Evolutionary conservation across 2,888 invertebrate genomes (phyloP), one percentile per base, ranked within the genome.

Genomic region (Tiphia femorata): DNA sequence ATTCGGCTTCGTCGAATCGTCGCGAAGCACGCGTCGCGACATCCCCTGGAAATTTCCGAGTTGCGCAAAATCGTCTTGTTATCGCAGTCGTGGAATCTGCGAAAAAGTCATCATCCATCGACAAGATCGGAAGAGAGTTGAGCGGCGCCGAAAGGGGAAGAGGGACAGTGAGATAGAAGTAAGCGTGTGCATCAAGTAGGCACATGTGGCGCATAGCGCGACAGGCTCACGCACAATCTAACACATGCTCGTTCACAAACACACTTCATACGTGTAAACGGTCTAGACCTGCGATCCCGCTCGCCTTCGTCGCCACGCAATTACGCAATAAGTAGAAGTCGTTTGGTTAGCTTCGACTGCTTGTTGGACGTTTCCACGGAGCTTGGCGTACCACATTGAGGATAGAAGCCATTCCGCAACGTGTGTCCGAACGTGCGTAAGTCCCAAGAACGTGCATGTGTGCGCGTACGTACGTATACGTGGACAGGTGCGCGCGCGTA

Each of bases 281-380:
- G 76, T 76, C 72, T 77, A 74, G 75, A 77, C 77, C 67, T 61
- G 70, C 72, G 76, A 80, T 81, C 80, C 70, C 72, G 81, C 77
- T 80, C 75, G 78, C 78, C 81, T 81, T 81, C 81, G 78, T 79
- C 74, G 73, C 69, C 69, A 72, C 73, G 72, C 67, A 75, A 78
- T 82, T 81, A 78, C 79, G 81, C 78, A 82, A 82, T 76, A 74
- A 76, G 74, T 76, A 70, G 70, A 80, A 81, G 81, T 77, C 75
- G 79, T 78, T 80, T 74, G 76, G 75, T 75, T 65, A 70, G 72
- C 76, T 78, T 63, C 56, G 66, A 51, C 48, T 55, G 64, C 59
- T 66, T 63, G 70, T 59, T 66, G 67, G 58, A 66, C 67, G 58
- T 69, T 69, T 70, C 67, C 58, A 70, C 58, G 46, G 51, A 52